These are phyloP conservation scores for Poecile montanus DNA, from an alignment of 2,797 vertebrate species.

Conservation along the genomic window DNA sequence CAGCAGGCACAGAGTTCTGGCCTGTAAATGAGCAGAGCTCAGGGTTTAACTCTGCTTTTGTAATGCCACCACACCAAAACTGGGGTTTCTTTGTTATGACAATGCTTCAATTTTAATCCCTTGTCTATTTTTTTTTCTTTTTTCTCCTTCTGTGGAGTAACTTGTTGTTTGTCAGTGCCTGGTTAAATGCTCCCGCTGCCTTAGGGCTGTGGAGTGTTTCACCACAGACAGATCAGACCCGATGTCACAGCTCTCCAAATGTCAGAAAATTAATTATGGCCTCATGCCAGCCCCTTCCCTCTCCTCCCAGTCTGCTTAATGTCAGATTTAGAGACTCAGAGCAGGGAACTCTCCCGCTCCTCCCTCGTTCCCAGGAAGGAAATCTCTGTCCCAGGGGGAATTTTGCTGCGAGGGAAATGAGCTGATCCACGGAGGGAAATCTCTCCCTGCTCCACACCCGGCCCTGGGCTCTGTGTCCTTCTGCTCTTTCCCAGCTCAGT, in stretches of 20 bases:
- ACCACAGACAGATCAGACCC: constrained; percentile 22
- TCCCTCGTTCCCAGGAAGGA: background rate
- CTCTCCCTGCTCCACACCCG: background rate
- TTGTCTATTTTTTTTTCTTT: background rate
- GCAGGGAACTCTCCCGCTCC: constrained; percentile 35
- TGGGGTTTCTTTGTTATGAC: background rate
- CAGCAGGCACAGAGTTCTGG: background rate
- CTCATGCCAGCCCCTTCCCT: constrained; percentile 18
- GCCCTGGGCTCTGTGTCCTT: too few relatives aligned
- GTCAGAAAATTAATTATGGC: constrained; percentile 64
- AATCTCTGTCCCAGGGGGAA: background rate
- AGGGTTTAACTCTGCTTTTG: background rate
- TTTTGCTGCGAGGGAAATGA: background rate
- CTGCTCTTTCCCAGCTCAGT: background rate
- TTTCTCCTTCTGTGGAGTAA: background rate
- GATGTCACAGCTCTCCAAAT: constrained; percentile 61
- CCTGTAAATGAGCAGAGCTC: background rate
- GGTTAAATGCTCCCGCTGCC: constrained; percentile 18
- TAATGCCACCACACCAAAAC: background rate
- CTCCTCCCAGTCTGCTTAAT: constrained; percentile 18
- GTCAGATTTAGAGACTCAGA: constrained; percentile 51
- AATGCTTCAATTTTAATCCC: background rate
- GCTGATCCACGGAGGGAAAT: background rate
- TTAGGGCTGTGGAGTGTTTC: constrained; percentile 10
- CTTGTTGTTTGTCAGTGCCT: constrained; percentile 28